Base-by-base conservation (phyloP, 2,113 vertebrate species). In the Osmerus eperlanus region DNA sequence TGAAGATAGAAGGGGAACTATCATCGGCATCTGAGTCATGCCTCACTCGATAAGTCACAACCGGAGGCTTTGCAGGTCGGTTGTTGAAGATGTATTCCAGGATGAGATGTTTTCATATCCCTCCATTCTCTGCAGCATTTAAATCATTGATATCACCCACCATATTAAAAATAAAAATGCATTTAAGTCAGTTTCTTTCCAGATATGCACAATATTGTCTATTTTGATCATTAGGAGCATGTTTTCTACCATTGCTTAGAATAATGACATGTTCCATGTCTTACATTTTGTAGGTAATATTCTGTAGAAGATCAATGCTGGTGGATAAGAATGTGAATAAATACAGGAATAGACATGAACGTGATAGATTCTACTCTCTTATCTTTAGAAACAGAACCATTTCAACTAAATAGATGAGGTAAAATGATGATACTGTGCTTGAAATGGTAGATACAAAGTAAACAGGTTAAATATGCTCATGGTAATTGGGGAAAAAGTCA, bases 21-120 rank as follows among this genome's bases (percentile, higher is more conserved):
- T 64, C 65, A 71, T 70, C 28, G 59, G 68, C 58, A 76, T 76
- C 62, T 55, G 67, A 72, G 72, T 73, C 71, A 74, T 59, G 62
- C 51, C 77, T 21, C 14, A 51, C 65, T 81, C 68, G 53, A 77
- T 77, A 81, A 60, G 73, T 74, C 15, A 28, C 28, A 21, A 47
- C 56, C 62, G 52, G 55, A 65, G 52, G 77, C 55, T 36, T 53
- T 53, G 64, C 11, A 18, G 47, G 72, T 72, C 79, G 78, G 55
- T 70, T 75, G 71, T 51, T 60, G 21, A 2, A 14, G 58, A 72
- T 59, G 54, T 51, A 58, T 52, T 55, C 59, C 36, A 32, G 56
- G 65, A 56, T 64, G 19, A 70, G 47, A n/a, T 23, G 12, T 65
- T 79, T 69, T 68, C n/a, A 67, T 21, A 28, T 47, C 15, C 23